These are phyloP conservation scores for Connochaetes taurinus DNA, from an alignment of 2,113 vertebrate genomes.

Conservation along the genomic window DNA sequence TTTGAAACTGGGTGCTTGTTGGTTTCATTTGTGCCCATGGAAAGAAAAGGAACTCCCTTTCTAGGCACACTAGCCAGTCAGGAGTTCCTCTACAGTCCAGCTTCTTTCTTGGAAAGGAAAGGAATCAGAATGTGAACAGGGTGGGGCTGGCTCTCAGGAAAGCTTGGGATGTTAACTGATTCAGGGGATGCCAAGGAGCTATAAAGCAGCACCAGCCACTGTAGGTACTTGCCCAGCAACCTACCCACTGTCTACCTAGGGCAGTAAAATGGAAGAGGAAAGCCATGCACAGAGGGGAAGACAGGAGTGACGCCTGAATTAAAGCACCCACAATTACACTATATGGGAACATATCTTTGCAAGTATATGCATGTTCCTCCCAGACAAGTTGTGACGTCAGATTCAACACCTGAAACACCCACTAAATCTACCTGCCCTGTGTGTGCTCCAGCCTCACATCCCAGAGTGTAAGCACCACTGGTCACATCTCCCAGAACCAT, in stretches of 20 bases:
- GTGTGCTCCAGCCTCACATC: not conserved
- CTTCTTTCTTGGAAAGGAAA: slow-evolving; percentile 70
- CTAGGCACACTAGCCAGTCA: not conserved
- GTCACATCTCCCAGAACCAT: not conserved
- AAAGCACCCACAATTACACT: slow-evolving; percentile 65
- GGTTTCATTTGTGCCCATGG: not conserved
- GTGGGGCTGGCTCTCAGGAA: slow-evolving; percentile 36
- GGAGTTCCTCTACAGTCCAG: not conserved
- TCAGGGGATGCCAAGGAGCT: slow-evolving; percentile 35
- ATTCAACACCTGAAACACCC: slow-evolving; percentile 22
- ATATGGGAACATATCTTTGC: slow-evolving; percentile 57
- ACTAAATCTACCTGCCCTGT: slow-evolving; percentile 16
- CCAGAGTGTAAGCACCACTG: not conserved
- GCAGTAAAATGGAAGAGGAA: slow-evolving; percentile 52
- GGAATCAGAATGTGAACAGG: slow-evolving; percentile 3
- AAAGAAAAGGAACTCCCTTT: not conserved
- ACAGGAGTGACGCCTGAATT: slow-evolving; percentile 60
- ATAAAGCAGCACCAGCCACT: slow-evolving; percentile 11
- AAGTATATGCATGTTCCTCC: slow-evolving; percentile 50
- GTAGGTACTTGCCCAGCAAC: slow-evolving; percentile 43
- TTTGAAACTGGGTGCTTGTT: not conserved
- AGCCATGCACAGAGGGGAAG: slow-evolving; percentile 40
- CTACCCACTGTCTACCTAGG: slow-evolving; percentile 22
- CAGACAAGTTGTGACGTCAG: slow-evolving; percentile 65
- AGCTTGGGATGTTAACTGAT: slow-evolving; percentile 42